These are phyloP conservation scores for Lapara coniferarum DNA, from an alignment of 2,888 invertebrate genomes.

Conservation along the genomic window DNA sequence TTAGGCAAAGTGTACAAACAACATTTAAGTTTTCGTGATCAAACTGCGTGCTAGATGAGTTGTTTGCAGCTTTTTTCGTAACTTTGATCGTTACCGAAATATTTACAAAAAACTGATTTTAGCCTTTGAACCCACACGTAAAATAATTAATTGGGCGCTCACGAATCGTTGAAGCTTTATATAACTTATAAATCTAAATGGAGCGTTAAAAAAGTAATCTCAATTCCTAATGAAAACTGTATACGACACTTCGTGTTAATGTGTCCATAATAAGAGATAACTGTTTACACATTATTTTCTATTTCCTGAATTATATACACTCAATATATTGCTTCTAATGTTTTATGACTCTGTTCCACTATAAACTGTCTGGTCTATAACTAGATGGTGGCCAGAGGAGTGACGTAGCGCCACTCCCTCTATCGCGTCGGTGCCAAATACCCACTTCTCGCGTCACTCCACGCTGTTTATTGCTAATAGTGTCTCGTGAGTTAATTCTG, in stretches of 20 bases:
- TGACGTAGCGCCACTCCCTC: constrained; percentile 31
- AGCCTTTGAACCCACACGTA: background rate
- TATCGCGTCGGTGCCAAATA: constrained; percentile 26
- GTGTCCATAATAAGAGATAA: too few relatives aligned
- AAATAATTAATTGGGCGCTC: background rate
- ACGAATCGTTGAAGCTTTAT: background rate
- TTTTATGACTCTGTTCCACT: too few relatives aligned
- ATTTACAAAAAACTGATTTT: background rate
- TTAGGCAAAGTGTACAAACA: constrained; percentile 5
- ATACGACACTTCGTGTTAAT: too few relatives aligned
- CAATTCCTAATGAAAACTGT: too few relatives aligned
- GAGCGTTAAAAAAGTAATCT: too few relatives aligned
- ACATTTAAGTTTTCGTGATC: background rate
- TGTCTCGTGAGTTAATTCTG: constrained; percentile 19
- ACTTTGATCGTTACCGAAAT: background rate
- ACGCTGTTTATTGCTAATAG: constrained; percentile 16
- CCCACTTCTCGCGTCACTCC: constrained; percentile 13
- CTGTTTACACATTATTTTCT: too few relatives aligned
- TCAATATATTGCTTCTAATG: too few relatives aligned
- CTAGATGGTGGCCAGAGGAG: background rate
- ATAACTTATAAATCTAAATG: too few relatives aligned
- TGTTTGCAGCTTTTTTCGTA: background rate
- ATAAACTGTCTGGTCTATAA: background rate
- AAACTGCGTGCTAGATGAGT: background rate
- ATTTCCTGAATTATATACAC: too few relatives aligned